Conservation (phyloP, 2,797 vertebrate genomes). For the Astyanax mexicanus region DNA sequence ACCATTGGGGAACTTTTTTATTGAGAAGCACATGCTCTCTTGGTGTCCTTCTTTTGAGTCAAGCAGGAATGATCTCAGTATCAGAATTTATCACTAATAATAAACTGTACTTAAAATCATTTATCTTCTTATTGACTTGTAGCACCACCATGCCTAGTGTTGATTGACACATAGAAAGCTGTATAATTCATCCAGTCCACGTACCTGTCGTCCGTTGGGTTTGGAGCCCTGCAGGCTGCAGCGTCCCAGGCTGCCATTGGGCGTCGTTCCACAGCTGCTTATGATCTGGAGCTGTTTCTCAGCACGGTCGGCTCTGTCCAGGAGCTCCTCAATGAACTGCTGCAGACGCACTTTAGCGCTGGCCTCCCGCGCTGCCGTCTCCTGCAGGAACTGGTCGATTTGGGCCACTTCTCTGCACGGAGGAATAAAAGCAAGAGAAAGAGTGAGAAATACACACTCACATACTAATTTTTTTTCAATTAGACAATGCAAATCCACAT, state of each 20-base stretch:
- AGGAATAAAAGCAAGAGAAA: background rate
- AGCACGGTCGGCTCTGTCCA: conserved; percentile 94
- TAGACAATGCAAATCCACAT: no score
- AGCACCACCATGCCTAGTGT: background rate
- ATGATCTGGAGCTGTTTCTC: conserved; percentile 98
- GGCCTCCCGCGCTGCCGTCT: conserved; percentile 94
- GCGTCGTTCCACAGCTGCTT: conserved; percentile 95
- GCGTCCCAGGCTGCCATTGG: conserved; percentile 91
- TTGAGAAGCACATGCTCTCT: no score
- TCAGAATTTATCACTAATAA: no score
- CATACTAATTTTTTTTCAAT: no score
- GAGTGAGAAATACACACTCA: conserved; percentile 1
- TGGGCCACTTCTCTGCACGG: conserved; percentile 91
- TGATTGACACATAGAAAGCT: no score
- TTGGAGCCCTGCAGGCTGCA: conserved; percentile 87
- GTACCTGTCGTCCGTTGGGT: conserved; percentile 80
- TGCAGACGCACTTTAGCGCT: conserved; percentile 96
- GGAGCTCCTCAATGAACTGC: conserved; percentile 98
- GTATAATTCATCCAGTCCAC: no score
- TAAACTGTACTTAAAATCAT: no score
- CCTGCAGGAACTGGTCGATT: conserved; percentile 98
- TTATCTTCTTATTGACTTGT: no score
- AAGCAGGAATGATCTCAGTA: no score
- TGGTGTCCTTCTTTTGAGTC: no score
- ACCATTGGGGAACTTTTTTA: no score